These are phyloP conservation scores for Pteruthius melanotis DNA, from an alignment of 2,113 vertebrate species.

Conservation along the genomic window DNA sequence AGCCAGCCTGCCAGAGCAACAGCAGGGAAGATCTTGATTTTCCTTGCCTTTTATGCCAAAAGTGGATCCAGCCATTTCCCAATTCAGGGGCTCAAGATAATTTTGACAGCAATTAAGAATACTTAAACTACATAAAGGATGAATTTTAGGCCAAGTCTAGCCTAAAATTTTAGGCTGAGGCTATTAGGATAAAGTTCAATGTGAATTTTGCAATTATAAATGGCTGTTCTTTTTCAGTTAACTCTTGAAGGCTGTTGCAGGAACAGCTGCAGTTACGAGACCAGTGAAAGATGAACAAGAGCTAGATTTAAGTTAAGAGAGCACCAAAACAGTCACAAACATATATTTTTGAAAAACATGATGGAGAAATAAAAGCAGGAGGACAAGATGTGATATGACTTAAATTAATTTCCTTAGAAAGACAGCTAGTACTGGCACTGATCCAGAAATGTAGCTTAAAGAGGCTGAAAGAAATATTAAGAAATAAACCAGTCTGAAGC, in stretches of 20 bases:
- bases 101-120: neutral
- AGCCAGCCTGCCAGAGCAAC: neutral
- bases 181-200: neutral
- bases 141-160: neutral
- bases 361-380: neutral
- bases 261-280: neutral
- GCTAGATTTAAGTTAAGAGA: neutral
- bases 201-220: neutral
- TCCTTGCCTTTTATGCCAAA: neutral
- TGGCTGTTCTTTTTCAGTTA: neutral
- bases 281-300: neutral
- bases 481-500: neutral
- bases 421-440: neutral
- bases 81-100: neutral
- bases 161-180: neutral
- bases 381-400: neutral
- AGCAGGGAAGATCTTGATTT: neutral
- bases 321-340: neutral
- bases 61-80: neutral
- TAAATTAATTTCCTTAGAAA: neutral
- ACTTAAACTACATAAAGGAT: neutral
- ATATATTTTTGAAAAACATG: neutral
- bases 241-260: neutral
- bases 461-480: neutral
- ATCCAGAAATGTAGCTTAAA: neutral